phyloP scores from a whole-genome alignment of 1,140 invertebrate genomes.

The Lutraria rhynchaena region DNA sequence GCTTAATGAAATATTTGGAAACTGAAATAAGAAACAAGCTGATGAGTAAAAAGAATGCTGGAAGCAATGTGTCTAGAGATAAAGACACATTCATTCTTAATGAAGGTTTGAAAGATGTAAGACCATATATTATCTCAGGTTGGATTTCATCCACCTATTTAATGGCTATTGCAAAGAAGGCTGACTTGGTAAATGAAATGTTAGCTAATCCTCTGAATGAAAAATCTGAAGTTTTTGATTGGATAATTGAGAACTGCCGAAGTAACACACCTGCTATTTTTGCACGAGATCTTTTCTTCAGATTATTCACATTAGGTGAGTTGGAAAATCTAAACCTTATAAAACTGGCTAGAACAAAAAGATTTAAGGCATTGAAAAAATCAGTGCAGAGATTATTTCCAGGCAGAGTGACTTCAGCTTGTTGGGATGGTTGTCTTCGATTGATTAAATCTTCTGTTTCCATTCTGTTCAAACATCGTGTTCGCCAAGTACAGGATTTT shows the following conservation, averaged over 20 bases:
- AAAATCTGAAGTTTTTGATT: conserved; percentile 31
- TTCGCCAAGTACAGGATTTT: conserved; percentile 36
- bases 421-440: conserved; percentile 5
- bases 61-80: no score
- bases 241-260: conserved; percentile 37
- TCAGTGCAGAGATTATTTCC: conserved; percentile 33
- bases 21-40: conserved; percentile 16
- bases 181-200: conserved; percentile 45
- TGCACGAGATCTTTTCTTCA: conserved; percentile 37
- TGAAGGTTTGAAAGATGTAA: conserved; percentile 28
- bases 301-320: conserved; percentile 45
- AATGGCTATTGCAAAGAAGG: conserved; percentile 33
- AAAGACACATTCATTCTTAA: not conserved
- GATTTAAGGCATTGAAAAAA: conserved; percentile 35
- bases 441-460: conserved; percentile 18
- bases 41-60: not conserved
- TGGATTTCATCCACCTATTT: conserved; percentile 43
- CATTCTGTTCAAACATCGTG: conserved; percentile 35
- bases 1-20: conserved; percentile 15
- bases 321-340: conserved; percentile 13
- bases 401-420: not conserved
- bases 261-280: conserved; percentile 16
- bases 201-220: conserved; percentile 30
- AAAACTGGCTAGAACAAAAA: not conserved
- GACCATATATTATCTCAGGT: conserved; percentile 35